A percentile compares a stretch with the other conserved stretches of the same genome.
These are phyloP conservation scores for Catostomus latipinnis DNA, from an alignment of 2,797 vertebrate species.

Conservation along the genomic window DNA sequence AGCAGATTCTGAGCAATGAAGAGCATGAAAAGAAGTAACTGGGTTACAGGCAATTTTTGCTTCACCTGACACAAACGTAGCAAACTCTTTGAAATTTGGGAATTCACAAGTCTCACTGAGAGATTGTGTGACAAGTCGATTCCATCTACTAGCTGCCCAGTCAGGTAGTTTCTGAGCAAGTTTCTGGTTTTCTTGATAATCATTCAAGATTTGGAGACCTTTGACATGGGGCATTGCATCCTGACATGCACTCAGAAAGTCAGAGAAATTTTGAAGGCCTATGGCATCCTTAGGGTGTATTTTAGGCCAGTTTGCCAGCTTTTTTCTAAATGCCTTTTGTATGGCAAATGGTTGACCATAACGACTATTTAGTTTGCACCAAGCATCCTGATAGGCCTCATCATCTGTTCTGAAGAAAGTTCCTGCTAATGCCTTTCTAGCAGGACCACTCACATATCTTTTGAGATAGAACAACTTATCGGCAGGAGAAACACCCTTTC, in stretches of 20 bases:
- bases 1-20: too few species aligned
- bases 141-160: slow-evolving; percentile 30
- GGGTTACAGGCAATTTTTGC: too few species aligned
- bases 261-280: not conserved
- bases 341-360: too few species aligned
- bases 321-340: too few species aligned
- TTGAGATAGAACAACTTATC: not conserved
- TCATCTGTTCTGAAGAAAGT: not conserved
- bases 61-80: too few species aligned
- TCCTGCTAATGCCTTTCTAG: not conserved
- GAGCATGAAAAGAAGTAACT: too few species aligned
- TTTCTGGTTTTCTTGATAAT: not conserved
- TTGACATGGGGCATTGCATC: slow-evolving; percentile 30
- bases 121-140: not conserved
- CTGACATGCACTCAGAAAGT: slow-evolving; percentile 35
- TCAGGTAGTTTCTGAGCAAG: slow-evolving; percentile 29
- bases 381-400: too few species aligned
- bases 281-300: too few species aligned
- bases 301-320: too few species aligned
- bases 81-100: too few species aligned
- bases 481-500: not conserved
- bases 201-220: slow-evolving; percentile 27
- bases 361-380: too few species aligned
- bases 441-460: not conserved
- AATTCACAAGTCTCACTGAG: too few species aligned